Evolutionary conservation across 1,140 invertebrate genomes (phyloP), one percentile per base, ranked within the genome.

Genomic region (Microvelia longipes): DNA sequence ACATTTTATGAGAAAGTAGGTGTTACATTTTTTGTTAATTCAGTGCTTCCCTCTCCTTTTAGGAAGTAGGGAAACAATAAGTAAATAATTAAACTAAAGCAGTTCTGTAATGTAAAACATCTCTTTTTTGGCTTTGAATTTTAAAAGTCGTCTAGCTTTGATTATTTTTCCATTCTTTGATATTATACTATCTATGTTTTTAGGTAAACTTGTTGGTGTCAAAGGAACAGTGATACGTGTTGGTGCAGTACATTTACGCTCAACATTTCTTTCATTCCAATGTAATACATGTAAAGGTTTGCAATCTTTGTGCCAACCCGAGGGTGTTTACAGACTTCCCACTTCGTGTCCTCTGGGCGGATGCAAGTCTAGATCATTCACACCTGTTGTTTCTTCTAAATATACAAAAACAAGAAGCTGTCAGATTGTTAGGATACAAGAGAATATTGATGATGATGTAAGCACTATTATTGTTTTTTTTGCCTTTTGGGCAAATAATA

Each of bases 191-290:
- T n/a, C n/a, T n/a, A 69, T 74, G 66, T 72, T 80, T 80, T 29
- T 73, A 90, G 90, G 89, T 19, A 93, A 93, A 82, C 84, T 94
- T 73, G 84, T 96, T 1, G 86, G 88, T 25, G 83, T 95, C 1
- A 87, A 87, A 77, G 94, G 94, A 0, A 93, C 90, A 71, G 90
- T 97, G 0, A 90, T 93, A 68, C 83, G 92, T 77, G 89, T 92
- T 11, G 86, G 90, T 24, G 87, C 87, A 77, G 82, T 89, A 2
- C 89, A 88, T 72, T 85, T 91, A 24, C 80, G 88, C 28, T 88
- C 89, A 75, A 86, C 85, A 19, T 87, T 87, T 76, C 83, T 96
- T 79, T 87, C 88, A n/a, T 96, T 95, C 81, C 80, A 78, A 29
- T 90, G 89, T 75, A 80, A 81, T n/a, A 82, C 80, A 60, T 98